Percentiles rank a stretch among this genome's conserved stretches.
Conservation (phyloP, 2,113 vertebrate species). For the human (Homo sapiens) region DNA sequence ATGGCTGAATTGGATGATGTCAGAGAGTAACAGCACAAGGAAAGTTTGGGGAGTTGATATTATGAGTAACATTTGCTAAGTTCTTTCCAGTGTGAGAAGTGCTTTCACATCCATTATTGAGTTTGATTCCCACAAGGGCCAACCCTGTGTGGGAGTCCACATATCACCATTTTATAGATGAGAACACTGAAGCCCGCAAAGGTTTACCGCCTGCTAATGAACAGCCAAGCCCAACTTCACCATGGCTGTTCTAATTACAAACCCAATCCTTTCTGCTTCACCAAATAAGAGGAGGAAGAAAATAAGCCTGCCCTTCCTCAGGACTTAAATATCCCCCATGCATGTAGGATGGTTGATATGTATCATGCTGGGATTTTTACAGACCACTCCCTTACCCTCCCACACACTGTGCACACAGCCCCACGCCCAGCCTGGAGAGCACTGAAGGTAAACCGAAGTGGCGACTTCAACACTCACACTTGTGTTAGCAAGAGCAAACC, state of each 20-base stretch:
- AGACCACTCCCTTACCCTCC: neutral
- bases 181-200: neutral
- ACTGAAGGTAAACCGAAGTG: conserved; percentile 35
- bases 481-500: conserved; percentile 69
- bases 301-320: neutral
- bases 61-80: neutral
- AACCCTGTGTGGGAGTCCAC: neutral
- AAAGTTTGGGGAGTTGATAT: neutral
- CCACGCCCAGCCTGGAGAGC: conserved; percentile 53
- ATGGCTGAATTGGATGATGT: neutral
- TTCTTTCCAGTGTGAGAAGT: neutral
- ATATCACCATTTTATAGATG: neutral
- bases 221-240: neutral
- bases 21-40: neutral
- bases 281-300: neutral
- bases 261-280: neutral
- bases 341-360: neutral
- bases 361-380: neutral
- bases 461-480: conserved; percentile 50
- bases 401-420: neutral
- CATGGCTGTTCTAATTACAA: neutral
- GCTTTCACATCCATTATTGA: neutral
- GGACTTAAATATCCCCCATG: neutral
- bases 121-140: neutral
- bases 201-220: neutral